Conservation (phyloP, 1,140 invertebrate genomes). For the Anastatus disparis region DNA sequence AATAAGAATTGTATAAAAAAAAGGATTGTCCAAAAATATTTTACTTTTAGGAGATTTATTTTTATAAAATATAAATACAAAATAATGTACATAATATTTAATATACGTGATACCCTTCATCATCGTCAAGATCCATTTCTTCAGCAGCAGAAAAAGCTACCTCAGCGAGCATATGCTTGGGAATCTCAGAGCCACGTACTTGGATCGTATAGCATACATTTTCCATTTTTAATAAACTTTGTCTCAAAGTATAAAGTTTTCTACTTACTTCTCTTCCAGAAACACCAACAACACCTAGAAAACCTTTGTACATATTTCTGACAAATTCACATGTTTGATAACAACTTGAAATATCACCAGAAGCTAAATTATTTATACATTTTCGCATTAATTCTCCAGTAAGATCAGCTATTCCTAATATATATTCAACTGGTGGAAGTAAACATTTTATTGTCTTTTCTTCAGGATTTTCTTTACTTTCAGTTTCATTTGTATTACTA, state of each 20-base stretch:
- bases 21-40: not conserved
- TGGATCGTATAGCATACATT: slow-evolving; percentile 85
- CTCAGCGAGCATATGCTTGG: slow-evolving; percentile 74
- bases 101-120: slow-evolving; percentile 65
- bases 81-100: slow-evolving; percentile 38
- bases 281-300: slow-evolving; percentile 69
- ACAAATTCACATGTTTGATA: slow-evolving; percentile 79
- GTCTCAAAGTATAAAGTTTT: slow-evolving; percentile 78
- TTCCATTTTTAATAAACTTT: slow-evolving; percentile 85
- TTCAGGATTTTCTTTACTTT: no score
- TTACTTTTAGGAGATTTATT: slow-evolving; percentile 23
- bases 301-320: slow-evolving; percentile 78
- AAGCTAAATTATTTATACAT: slow-evolving; percentile 84
- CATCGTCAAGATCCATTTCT: slow-evolving; percentile 61
- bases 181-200: slow-evolving; percentile 83
- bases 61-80: slow-evolving; percentile 13
- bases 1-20: not conserved
- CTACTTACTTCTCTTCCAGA: slow-evolving; percentile 75
- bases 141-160: slow-evolving; percentile 61
- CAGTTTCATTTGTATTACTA: slow-evolving; percentile 37
- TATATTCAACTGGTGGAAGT: slow-evolving; percentile 76
- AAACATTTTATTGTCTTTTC: slow-evolving; percentile 46
- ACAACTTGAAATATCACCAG: slow-evolving; percentile 81
- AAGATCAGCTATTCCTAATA: slow-evolving; percentile 88
- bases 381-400: slow-evolving; percentile 91